Conservation (phyloP, 2,888 invertebrate genomes). For the Herminia tarsipennalis region DNA sequence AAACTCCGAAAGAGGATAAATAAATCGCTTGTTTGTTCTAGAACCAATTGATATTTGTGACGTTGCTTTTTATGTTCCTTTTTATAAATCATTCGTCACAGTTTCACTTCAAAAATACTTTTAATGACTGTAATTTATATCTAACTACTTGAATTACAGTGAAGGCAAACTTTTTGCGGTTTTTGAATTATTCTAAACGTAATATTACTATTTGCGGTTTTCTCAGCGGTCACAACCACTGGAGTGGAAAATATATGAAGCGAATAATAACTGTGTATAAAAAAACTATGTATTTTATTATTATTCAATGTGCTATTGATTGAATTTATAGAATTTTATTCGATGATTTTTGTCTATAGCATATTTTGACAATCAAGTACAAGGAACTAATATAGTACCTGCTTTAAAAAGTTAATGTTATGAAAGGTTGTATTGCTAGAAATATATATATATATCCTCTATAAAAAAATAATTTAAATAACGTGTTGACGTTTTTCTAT, state of each 20-base stretch:
- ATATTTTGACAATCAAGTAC: too few relatives aligned
- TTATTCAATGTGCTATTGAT: too few relatives aligned
- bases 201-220: slow-evolving; percentile 22
- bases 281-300: too few relatives aligned
- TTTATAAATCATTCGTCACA: slow-evolving; percentile 14
- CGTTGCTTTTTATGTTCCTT: background rate
- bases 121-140: slow-evolving; percentile 9
- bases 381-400: too few relatives aligned
- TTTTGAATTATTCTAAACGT: slow-evolving; percentile 24
- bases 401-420: too few relatives aligned
- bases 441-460: too few relatives aligned
- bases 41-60: slow-evolving; percentile 25
- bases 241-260: slow-evolving; percentile 17
- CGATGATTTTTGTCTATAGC: too few relatives aligned
- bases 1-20: slow-evolving; percentile 1
- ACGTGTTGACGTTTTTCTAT: too few relatives aligned
- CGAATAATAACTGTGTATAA: slow-evolving; percentile 1
- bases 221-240: slow-evolving; percentile 33
- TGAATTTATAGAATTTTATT: too few relatives aligned
- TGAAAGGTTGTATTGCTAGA: too few relatives aligned
- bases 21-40: slow-evolving; percentile 13
- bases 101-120: slow-evolving; percentile 16
- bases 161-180: slow-evolving; percentile 37
- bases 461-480: too few relatives aligned
- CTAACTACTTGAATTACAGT: slow-evolving; percentile 25